Percentiles rank a stretch among this genome's conserved stretches.
phyloP scores from a whole-genome alignment of 2,113 vertebrate genomes.

The Thermophis baileyi region DNA sequence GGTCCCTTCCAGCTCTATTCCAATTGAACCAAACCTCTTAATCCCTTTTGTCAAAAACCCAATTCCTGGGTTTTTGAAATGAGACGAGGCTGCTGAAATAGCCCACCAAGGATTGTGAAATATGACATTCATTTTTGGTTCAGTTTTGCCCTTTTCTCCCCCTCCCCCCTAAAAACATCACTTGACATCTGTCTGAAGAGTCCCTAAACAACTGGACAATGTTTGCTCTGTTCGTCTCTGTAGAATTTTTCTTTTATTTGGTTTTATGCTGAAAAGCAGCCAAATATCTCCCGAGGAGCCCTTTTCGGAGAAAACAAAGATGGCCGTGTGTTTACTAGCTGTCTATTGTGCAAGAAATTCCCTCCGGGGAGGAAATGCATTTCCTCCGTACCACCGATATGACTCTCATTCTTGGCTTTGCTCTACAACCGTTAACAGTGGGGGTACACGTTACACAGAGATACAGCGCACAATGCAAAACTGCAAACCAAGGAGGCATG shows the following conservation, averaged over 20 bases:
- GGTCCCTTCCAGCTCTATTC: background rate
- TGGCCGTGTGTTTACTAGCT: background rate
- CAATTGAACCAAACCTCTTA: background rate
- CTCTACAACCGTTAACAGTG: background rate
- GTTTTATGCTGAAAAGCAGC: background rate
- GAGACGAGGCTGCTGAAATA: background rate
- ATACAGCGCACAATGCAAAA: background rate
- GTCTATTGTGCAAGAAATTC: background rate
- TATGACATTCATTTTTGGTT: background rate
- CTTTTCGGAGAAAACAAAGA: background rate
- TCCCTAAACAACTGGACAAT: background rate
- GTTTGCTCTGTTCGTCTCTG: background rate
- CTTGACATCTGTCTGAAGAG: background rate
- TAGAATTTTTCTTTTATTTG: background rate
- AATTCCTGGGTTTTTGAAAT: background rate
- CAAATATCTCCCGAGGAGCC: background rate
- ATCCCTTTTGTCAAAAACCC: background rate
- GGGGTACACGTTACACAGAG: background rate
- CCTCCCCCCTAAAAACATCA: background rate
- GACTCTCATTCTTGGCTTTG: background rate
- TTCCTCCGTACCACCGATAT: background rate
- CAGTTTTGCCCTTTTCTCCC: background rate
- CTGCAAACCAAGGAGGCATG: background rate
- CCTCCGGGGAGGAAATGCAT: background rate
- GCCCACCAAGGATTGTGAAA: background rate